Base-by-base conservation (phyloP, 2,113 vertebrate genomes). In the Lampris incognitus region DNA sequence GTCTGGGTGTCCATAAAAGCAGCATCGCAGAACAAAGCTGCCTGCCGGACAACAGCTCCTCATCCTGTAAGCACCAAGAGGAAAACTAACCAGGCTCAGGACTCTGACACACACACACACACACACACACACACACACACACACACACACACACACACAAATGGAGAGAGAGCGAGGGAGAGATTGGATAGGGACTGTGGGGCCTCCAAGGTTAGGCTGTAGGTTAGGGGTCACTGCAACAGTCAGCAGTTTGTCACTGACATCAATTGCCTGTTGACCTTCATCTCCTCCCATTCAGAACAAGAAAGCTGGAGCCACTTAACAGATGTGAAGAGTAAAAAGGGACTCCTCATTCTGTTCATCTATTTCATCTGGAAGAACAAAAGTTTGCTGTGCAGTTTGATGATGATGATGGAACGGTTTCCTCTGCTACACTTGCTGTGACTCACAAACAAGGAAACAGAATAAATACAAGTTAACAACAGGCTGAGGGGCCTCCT, bases 231-330 rank as follows among this genome's bases (percentile, higher is more conserved):
- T 88, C 84, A 52, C 0, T 66, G 67, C 60, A 51, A 0, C 37
- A 66, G 63, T 75, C 72, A 86, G 71, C 78, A 76, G 63, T 64
- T 38, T 66, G 61, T 69, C 49, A 37, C 60, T 63, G 13, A 84
- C 61, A 87, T 85, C 54, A 69, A 70, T 85, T 75, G 82, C 73
- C 72, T 86, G 36, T 79, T 88, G 74, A 89, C 74, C 69, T 66
- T 1, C n/a, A 70, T 75, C 57, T 54, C 50, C 39, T 39, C 58
- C 55, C 52, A 65, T 56, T 54, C 63, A 54, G 59, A 72, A n/a
- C 46, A 62, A 55, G 24, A 24, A 24, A 69, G 66, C 63, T 68
- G 52, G n/a, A 69, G 66, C 82, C 49, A 13, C 44, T 51, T 58
- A 40, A 74, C 67, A 66, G 60, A 65, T 65, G 61, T 50, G 55